Evolutionary conservation across 2,797 vertebrate genomes (phyloP), one percentile per base, ranked within the genome.

Genomic region (Masticophis lateralis): DNA sequence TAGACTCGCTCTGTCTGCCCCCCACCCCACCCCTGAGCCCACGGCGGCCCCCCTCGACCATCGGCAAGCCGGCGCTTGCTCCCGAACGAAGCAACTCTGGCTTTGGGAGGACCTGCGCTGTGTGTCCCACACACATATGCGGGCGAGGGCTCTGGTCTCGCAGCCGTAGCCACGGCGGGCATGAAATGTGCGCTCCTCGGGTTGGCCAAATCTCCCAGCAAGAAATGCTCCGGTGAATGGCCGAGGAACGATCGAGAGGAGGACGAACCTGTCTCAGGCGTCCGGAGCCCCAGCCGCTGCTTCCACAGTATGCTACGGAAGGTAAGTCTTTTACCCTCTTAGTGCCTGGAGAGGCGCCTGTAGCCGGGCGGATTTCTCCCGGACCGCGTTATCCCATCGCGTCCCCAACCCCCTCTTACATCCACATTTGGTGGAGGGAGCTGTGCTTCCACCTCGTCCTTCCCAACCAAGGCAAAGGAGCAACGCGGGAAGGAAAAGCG

Each of bases 211-310:
- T 57, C 86, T 1, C 89, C 93, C 51, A 56, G 86, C 91, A 90
- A 66, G 89, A 92, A 27, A 91, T 60, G 91, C 28, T 86, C 86
- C 6, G 66, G 12, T 37, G 93, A 91, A 83, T 63, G 69, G 93
- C 89, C 66, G 0, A n/a, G 37, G 53, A 32, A 22, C 27, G 86
- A 86, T 2, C 27, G 93, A 92, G 94, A 88, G 89, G 95, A 94
- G 83, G 95, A 95, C 91, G 95, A 94, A 53, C 94, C 94, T 2
- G 87, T 61, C 11, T 32, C 27, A 6, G 79, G 43, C 8, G 43
- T 89, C 5, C 20, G 89, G 10, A 88, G 92, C 83, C 86, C 83
- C n/a, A 55, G 88, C 59, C 91, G 61, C 56, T 66, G 32, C 91
- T 51, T 53, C 92, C 79, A 86, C 53, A 25, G 55, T 12, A 86